A percentile compares a stretch with the other conserved stretches of the same genome.
phyloP scores from a whole-genome alignment of 2,888 invertebrate species.

The Cosmia trapezina region DNA sequence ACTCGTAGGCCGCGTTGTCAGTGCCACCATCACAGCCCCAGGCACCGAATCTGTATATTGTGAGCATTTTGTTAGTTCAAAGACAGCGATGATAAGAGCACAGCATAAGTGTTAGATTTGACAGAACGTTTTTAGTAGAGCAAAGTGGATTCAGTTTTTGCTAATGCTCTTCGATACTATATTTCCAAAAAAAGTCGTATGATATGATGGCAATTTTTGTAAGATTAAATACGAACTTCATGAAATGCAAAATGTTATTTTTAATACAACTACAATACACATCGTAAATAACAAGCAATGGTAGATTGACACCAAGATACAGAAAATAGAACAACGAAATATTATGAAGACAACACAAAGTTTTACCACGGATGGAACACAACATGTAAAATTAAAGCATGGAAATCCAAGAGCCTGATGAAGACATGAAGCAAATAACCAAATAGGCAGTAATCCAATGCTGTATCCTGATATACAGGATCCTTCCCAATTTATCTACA shows the following conservation, averaged over 20 bases:
- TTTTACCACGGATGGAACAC: neutral
- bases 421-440: neutral
- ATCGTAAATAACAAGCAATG: neutral
- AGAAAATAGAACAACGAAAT: neutral
- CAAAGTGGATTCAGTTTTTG: neutral
- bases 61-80: neutral
- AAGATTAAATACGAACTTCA: no score
- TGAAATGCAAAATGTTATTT: neutral
- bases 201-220: neutral
- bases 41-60: conserved; percentile 91
- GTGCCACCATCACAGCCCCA: conserved; percentile 97
- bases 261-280: neutral
- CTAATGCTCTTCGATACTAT: neutral
- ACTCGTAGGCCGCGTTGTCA: conserved; percentile 96
- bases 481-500: neutral
- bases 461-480: neutral
- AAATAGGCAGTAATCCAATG: neutral
- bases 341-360: neutral
- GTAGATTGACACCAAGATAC: no score
- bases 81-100: neutral
- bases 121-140: neutral
- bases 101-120: neutral
- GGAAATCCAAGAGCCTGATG: neutral
- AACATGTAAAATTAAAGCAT: neutral
- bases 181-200: neutral